Conservation (phyloP, 2,888 invertebrate genomes). For the Amorpha juglandis region DNA sequence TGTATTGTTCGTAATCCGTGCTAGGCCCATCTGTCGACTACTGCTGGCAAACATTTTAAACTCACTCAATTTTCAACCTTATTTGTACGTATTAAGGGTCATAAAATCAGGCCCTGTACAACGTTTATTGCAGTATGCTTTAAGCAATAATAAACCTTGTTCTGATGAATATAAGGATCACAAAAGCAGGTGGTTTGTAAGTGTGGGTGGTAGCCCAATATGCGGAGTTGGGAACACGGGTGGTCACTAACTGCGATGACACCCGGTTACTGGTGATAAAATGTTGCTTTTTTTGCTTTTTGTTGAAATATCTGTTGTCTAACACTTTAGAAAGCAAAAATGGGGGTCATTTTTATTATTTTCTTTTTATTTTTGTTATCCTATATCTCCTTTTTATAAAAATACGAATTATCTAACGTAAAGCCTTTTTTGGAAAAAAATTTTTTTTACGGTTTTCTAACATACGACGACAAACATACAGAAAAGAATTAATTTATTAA, state of each 20-base stretch:
- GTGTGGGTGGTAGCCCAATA: constrained; percentile 35
- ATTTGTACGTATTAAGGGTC: background rate
- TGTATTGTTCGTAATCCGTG: constrained; percentile 61
- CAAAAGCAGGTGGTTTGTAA: background rate
- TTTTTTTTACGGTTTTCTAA: no score
- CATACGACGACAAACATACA: no score
- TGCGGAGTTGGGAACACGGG: constrained; percentile 64
- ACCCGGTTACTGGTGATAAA: constrained; percentile 53
- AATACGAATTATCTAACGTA: no score
- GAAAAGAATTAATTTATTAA: no score
- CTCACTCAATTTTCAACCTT: background rate
- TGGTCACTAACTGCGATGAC: constrained; percentile 73
- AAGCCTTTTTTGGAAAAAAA: no score
- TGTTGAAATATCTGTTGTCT: background rate
- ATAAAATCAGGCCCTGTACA: background rate
- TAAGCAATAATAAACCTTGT: constrained; percentile 44
- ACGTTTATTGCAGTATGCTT: background rate
- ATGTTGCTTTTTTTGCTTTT: constrained; percentile 45
- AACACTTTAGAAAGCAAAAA: background rate
- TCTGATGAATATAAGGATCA: background rate
- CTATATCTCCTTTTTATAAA: no score
- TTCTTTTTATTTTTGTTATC: no score
- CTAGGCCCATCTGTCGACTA: constrained; percentile 72
- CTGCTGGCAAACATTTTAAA: background rate
- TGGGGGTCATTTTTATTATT: background rate